Percentiles rank a stretch among this genome's conserved stretches.
These are phyloP conservation scores for Sinelater perroti DNA, from an alignment of 2,888 invertebrate species.

Conservation along the genomic window DNA sequence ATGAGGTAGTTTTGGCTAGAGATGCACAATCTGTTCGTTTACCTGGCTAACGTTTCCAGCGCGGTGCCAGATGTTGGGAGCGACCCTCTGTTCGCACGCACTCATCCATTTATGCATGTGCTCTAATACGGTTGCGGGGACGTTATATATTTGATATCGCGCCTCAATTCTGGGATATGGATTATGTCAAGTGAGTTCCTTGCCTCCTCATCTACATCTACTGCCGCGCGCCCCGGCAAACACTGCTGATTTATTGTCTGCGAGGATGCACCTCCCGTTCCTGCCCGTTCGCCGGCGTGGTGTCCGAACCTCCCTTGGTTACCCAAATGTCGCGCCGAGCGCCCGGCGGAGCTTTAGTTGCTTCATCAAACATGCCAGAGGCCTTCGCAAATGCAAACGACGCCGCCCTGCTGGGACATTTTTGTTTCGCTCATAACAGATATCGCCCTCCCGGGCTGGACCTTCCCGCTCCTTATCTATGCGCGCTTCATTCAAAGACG, in stretches of 20 bases:
- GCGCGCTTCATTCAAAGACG: too few species aligned
- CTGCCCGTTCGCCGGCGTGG: conserved; percentile 9
- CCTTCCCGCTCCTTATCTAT: too few species aligned
- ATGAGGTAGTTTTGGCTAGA: conserved; percentile 39
- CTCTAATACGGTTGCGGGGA: conserved; percentile 44
- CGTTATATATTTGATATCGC: conserved; percentile 38
- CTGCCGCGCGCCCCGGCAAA: conserved; percentile 18
- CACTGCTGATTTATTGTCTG: conserved; percentile 33
- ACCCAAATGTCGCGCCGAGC: conserved; percentile 7
- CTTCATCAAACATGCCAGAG: conserved; percentile 30
- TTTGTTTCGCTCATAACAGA: conserved; percentile 5
- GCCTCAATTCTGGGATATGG: conserved; percentile 30
- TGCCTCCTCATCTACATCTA: conserved; percentile 34
- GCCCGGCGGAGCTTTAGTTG: conserved; percentile 15
- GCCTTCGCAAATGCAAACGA: conserved; percentile 14
- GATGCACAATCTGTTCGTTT: conserved; percentile 42
- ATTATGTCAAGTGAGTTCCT: conserved; percentile 34
- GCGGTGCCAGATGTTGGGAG: conserved; percentile 41
- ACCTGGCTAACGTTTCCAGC: conserved; percentile 40
- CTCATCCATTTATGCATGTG: conserved; percentile 52
- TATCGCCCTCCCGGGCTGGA: background rate
- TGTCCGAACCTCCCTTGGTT: conserved; percentile 8
- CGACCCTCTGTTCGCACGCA: conserved; percentile 46
- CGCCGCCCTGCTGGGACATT: conserved; percentile 1
- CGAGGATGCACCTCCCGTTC: conserved; percentile 12